Percentiles rank a stretch among this genome's conserved stretches.
Evolutionary conservation across 2,113 vertebrate species (phyloP).

Genomic region (Hiodon tergisus): DNA sequence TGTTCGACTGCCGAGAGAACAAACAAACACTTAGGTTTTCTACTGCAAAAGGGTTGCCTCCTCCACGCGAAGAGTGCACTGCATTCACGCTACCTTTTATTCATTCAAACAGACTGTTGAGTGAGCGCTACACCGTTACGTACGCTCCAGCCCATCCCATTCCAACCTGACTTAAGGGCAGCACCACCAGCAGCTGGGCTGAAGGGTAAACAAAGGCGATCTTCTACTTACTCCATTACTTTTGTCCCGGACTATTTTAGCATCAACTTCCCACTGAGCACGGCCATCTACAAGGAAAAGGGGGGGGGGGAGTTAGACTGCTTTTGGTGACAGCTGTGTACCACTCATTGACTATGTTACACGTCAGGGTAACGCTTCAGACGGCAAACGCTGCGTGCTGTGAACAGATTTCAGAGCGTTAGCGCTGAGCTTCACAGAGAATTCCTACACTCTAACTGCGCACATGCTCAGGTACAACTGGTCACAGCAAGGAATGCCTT

Average conservation of each 20-base stretch:
- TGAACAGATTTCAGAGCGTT: no score
- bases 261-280: slow-evolving; percentile 85
- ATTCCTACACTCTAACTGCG: no score
- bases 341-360: not conserved
- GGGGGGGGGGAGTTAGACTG: not conserved
- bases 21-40: slow-evolving; percentile 4
- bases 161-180: not conserved
- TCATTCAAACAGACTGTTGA: no score
- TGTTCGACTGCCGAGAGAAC: slow-evolving; percentile 64
- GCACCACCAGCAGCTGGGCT: not conserved
- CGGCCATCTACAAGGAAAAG: slow-evolving; percentile 73
- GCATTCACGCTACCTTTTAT: no score
- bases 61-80: no score
- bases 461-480: no score
- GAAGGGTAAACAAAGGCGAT: not conserved
- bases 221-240: slow-evolving; percentile 76
- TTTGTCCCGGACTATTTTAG: slow-evolving; percentile 76
- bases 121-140: no score
- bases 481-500: no score
- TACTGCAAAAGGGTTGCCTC: no score
- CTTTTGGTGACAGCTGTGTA: not conserved
- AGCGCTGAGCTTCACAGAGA: no score
- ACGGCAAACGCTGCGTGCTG: no score
- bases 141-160: not conserved
- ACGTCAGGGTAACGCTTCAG: not conserved